phyloP scores from a whole-genome alignment of 2,797 vertebrate species.

The Cuniculus paca region DNA sequence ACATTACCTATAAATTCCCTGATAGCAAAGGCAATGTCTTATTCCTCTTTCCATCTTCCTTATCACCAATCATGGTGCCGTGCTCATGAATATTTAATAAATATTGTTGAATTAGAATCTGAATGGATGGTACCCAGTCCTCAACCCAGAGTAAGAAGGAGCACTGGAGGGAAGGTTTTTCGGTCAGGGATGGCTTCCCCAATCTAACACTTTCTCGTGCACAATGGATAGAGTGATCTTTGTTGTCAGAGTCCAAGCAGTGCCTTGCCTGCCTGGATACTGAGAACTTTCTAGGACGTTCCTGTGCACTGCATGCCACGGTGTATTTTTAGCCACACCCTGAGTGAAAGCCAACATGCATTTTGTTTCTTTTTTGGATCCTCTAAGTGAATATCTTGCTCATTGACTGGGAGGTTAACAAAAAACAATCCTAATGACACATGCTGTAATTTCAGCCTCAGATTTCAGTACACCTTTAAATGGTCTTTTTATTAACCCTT shows the following conservation, averaged over 20 bases:
- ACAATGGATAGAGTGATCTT: neutral
- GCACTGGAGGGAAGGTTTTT: neutral
- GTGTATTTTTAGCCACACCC: conserved; percentile 35
- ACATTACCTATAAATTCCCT: neutral
- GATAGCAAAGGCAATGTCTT: neutral
- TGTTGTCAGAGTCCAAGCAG: conserved; percentile 34
- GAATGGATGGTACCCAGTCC: neutral
- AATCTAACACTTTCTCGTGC: neutral
- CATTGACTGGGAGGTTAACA: neutral
- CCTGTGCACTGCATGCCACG: neutral
- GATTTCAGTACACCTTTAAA: neutral
- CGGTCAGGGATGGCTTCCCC: neutral
- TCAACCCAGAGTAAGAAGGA: neutral
- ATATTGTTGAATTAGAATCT: neutral
- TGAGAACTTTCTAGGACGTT: neutral
- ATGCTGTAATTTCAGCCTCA: neutral
- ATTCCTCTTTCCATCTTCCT: neutral
- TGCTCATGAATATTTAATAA: neutral
- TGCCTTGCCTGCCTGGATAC: neutral
- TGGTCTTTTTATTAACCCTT: conserved; percentile 24
- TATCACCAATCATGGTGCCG: neutral
- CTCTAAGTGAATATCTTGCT: neutral
- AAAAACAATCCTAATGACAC: neutral
- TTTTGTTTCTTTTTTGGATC: conserved; percentile 49
- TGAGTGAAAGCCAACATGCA: neutral